Conservation (phyloP, 2,113 vertebrate species). For the Oreochromis aureus region DNA sequence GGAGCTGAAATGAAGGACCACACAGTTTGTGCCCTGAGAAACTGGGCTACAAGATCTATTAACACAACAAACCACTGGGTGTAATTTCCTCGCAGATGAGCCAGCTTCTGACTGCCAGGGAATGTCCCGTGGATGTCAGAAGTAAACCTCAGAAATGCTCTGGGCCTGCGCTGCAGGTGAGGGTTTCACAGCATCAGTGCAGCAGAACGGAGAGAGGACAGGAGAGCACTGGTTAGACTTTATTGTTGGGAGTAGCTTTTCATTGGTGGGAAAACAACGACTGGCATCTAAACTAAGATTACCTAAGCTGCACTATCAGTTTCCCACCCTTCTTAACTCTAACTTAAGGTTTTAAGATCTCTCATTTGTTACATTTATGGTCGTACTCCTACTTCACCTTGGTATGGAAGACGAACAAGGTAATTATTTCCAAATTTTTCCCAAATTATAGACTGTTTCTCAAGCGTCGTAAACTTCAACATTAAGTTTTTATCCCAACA, state of each 20-base stretch:
- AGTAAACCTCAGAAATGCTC: slow-evolving; percentile 29
- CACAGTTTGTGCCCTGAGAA: slow-evolving; percentile 56
- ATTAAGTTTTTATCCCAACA: neutral
- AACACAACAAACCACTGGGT: slow-evolving; percentile 64
- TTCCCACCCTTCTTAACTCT: neutral
- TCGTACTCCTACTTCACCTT: neutral
- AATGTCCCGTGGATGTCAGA: slow-evolving; percentile 44
- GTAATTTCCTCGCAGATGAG: slow-evolving; percentile 61
- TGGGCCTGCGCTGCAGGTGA: slow-evolving; percentile 12
- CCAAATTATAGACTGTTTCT: neutral
- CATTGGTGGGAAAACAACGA: neutral
- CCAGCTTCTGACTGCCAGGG: slow-evolving; percentile 40
- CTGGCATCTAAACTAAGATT: neutral
- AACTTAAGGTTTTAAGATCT: neutral
- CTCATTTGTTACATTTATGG: neutral
- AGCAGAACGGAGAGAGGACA: neutral
- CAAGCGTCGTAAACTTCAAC: neutral
- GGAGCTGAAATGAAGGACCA: slow-evolving; percentile 52
- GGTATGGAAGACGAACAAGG: neutral
- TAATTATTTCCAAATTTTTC: neutral
- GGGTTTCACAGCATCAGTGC: neutral
- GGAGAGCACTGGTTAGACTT: neutral
- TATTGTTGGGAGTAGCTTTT: neutral
- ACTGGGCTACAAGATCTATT: slow-evolving; percentile 44
- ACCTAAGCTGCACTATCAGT: neutral